Conservation (phyloP, 1,140 invertebrate genomes). For the Orius insidiosus region DNA sequence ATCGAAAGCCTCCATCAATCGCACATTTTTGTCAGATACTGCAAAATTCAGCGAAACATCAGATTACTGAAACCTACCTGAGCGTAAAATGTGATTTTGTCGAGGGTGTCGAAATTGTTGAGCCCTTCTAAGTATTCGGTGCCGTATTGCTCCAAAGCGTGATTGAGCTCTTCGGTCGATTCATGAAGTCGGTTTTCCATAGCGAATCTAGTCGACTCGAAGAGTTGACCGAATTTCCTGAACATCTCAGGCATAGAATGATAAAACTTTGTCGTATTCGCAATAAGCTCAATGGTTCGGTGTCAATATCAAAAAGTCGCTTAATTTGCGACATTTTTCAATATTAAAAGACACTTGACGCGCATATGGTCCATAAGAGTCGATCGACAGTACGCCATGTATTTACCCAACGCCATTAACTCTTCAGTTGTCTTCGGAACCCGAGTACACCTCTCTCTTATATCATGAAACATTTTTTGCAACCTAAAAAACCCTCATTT, state of each 20-base stretch:
- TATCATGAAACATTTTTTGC: background rate
- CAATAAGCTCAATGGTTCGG: background rate
- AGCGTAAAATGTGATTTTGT: slow-evolving; percentile 43
- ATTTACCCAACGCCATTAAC: slow-evolving; percentile 47
- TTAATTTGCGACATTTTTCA: background rate
- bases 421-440: slow-evolving; percentile 50
- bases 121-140: slow-evolving; percentile 43
- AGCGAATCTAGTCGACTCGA: slow-evolving; percentile 59
- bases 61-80: slow-evolving; percentile 13
- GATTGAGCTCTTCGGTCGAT: slow-evolving; percentile 46
- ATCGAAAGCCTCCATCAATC: slow-evolving; percentile 51
- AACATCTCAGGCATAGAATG: no score
- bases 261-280: no score
- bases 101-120: slow-evolving; percentile 49
- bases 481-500: no score
- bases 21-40: slow-evolving; percentile 51
- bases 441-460: slow-evolving; percentile 23
- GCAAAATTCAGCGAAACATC: slow-evolving; percentile 8
- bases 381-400: slow-evolving; percentile 38
- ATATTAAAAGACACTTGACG: slow-evolving; percentile 20
- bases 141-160: slow-evolving; percentile 45
- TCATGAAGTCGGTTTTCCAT: slow-evolving; percentile 58
- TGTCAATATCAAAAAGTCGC: slow-evolving; percentile 1
- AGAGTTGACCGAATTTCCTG: slow-evolving; percentile 24
- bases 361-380: background rate